Evolutionary conservation across 2,797 vertebrate genomes (phyloP).

Genomic region (Nothura maculosa): DNA sequence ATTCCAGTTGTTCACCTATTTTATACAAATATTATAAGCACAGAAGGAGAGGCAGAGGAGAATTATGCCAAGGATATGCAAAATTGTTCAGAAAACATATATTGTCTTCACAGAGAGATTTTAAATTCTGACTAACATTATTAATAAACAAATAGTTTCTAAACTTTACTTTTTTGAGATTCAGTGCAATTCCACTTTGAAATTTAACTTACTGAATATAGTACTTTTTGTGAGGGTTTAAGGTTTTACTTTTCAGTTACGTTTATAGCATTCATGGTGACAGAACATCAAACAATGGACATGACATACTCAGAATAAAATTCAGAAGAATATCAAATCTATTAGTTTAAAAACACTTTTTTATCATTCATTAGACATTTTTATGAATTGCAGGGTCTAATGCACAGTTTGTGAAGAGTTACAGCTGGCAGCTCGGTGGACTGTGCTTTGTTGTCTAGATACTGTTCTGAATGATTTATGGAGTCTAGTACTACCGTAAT

Average conservation of each 20-base stretch:
- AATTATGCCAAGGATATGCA: neutral
- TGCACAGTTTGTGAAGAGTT: neutral
- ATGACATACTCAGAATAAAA: neutral
- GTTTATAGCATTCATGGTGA: neutral
- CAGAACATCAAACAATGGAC: neutral
- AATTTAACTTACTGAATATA: neutral
- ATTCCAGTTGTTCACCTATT: neutral
- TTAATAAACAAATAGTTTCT: neutral
- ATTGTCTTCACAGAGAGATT: neutral
- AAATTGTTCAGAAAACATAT: neutral
- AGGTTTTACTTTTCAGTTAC: neutral
- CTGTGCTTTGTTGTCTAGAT: neutral
- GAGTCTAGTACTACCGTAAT: neutral
- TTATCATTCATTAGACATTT: neutral
- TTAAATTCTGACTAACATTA: neutral
- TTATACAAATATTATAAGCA: neutral
- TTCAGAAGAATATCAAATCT: neutral
- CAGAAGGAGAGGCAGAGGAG: neutral
- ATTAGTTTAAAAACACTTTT: neutral
- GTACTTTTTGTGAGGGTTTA: neutral
- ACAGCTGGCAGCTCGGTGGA: neutral
- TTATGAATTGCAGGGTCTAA: neutral
- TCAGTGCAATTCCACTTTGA: neutral
- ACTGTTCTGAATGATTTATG: neutral
- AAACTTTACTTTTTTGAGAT: neutral